Conservation (phyloP, 2,888 invertebrate species). For the Pyrrhia umbra region DNA sequence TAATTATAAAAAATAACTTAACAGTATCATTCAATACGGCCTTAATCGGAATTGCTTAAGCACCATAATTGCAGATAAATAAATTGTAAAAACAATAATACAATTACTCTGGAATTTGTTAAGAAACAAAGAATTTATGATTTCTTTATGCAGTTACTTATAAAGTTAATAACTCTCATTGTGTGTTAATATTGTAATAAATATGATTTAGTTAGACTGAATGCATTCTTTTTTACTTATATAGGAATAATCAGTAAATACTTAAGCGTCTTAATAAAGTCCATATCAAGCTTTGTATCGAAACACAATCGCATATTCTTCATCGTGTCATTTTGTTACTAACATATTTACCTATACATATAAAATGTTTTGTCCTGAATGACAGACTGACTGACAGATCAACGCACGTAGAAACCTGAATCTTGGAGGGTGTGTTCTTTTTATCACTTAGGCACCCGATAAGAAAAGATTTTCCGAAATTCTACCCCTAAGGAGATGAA, state of each 20-base stretch:
- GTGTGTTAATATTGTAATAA: conserved; percentile 33
- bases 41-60: background rate
- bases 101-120: conserved; percentile 16
- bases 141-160: conserved; percentile 14
- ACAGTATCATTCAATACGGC: background rate
- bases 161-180: conserved; percentile 23
- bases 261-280: background rate
- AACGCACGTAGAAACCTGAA: no score
- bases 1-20: no score
- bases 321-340: conserved; percentile 2
- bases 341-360: no score
- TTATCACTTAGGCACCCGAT: no score
- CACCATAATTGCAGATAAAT: background rate
- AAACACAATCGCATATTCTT: background rate
- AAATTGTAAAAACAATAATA: conserved; percentile 7
- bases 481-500: no score
- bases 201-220: conserved; percentile 22
- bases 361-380: no score
- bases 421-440: no score
- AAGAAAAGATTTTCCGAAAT: no score
- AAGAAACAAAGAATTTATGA: conserved; percentile 2
- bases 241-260: conserved; percentile 20
- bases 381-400: no score
- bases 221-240: conserved; percentile 9
- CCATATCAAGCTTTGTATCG: background rate